Evolutionary conservation across 2,797 vertebrate species (phyloP).

Genomic region (Amblyraja radiata): DNA sequence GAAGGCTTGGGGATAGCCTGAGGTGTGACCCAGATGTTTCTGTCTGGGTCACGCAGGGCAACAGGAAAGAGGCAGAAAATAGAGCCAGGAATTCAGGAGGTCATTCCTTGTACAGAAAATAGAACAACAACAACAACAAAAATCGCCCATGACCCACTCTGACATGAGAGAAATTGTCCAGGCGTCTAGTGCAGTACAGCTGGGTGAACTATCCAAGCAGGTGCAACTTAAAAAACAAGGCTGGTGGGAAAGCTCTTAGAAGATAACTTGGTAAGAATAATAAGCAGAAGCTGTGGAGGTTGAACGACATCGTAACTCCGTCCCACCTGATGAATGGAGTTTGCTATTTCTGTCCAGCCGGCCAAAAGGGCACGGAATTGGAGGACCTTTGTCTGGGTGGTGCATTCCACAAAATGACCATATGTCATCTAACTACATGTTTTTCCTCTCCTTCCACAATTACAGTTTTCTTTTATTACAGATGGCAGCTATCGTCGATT

Average conservation of each 20-base stretch:
- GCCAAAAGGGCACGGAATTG: conserved; percentile 19
- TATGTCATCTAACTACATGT: conserved; percentile 32
- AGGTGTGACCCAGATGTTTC: conserved; percentile 32
- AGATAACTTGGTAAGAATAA: conserved; percentile 23
- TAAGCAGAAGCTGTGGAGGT: conserved; percentile 27
- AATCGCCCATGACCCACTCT: conserved; percentile 20
- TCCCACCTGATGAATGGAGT: conserved; percentile 23
- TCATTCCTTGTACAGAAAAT: conserved; percentile 23
- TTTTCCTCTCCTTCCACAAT: conserved; percentile 25
- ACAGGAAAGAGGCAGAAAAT: conserved; percentile 31
- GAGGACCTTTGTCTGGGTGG: conserved; percentile 34
- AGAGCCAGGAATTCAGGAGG: conserved; percentile 12
- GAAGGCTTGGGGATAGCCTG: conserved; percentile 27
- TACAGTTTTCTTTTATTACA: conserved; percentile 26
- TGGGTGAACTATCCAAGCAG: conserved; percentile 18
- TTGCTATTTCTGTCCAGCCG: conserved; percentile 34
- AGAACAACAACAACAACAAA: conserved; percentile 30
- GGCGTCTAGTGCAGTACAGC: conserved; percentile 15
- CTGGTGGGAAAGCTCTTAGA: conserved; percentile 11
- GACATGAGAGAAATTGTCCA: conserved; percentile 1
- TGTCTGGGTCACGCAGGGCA: conserved; percentile 31
- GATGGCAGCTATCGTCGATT: conserved; percentile 5
- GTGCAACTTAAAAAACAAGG: conserved; percentile 33
- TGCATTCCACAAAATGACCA: conserved; percentile 31
- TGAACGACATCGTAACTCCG: background rate